Evolutionary conservation across 2,797 vertebrate genomes (phyloP).

Genomic region (Thalassophryne amazonica): DNA sequence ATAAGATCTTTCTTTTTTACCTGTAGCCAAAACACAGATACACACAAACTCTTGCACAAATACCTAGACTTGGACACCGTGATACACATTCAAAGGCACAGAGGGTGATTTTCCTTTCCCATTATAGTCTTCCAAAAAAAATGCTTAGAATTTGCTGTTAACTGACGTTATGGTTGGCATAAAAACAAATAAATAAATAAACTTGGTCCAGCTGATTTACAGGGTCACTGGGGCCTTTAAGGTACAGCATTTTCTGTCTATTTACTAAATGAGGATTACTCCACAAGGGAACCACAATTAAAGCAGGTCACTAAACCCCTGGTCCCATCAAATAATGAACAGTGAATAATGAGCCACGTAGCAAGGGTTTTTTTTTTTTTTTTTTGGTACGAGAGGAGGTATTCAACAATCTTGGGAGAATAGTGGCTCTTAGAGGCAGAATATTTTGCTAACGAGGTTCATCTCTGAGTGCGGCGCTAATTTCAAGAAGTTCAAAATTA

Average conservation of each 20-base stretch:
- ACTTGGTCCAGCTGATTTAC: constrained; percentile 27
- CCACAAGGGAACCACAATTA: too few species aligned
- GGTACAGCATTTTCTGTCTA: constrained; percentile 23
- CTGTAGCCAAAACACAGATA: constrained; percentile 79
- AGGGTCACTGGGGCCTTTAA: constrained; percentile 41
- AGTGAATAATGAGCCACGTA: too few species aligned
- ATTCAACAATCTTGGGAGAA: too few species aligned
- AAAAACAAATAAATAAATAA: too few species aligned
- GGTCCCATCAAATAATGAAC: too few species aligned
- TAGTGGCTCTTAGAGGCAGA: too few species aligned
- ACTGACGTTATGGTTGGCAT: constrained; percentile 70
- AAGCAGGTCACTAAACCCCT: too few species aligned
- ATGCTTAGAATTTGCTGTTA: constrained; percentile 80
- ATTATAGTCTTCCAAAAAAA: constrained; percentile 83
- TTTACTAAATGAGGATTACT: background rate
- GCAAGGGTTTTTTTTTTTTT: too few species aligned
- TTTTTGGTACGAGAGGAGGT: too few species aligned
- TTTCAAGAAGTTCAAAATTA: too few species aligned
- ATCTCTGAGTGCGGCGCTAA: too few species aligned
- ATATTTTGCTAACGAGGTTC: too few species aligned
- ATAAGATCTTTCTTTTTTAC: constrained; percentile 88
- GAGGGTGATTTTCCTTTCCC: constrained; percentile 80
- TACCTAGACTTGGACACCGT: constrained; percentile 37
- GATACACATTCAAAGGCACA: constrained; percentile 50
- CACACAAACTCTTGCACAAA: constrained; percentile 41